phyloP scores from a whole-genome alignment of 35 echinoderm and acorn worm species.

The Apostichopus californicus region DNA sequence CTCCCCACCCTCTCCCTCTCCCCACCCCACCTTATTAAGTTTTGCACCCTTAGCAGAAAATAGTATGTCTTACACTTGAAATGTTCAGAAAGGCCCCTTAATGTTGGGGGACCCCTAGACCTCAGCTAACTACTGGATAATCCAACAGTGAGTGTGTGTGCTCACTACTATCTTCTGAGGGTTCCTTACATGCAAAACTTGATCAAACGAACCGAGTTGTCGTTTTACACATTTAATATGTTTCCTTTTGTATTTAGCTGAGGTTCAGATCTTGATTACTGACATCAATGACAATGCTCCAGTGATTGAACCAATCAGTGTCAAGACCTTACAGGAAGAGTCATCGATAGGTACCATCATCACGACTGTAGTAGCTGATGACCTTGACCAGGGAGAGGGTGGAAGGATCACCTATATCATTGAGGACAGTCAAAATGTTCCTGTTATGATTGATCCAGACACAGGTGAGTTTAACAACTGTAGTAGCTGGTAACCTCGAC shows the following conservation, averaged over 20 bases:
- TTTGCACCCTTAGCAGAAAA: no score
- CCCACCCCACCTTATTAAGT: no score
- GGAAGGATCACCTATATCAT: conserved; percentile 71
- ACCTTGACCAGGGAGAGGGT: conserved; percentile 70
- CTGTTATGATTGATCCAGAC: conserved; percentile 68
- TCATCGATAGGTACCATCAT: conserved; percentile 63
- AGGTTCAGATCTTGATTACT: conserved; percentile 25
- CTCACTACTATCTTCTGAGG: no score
- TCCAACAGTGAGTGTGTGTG: no score
- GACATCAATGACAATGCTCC: conserved; percentile 57
- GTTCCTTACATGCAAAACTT: no score
- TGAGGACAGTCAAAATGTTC: neutral
- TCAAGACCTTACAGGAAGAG: conserved; percentile 56
- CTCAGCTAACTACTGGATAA: neutral
- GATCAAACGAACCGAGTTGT: no score
- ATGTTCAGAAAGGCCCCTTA: no score
- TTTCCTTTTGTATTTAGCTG: conserved; percentile 13
- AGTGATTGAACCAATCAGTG: conserved; percentile 1
- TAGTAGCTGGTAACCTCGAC: conserved; percentile 76
- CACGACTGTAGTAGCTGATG: conserved; percentile 69
- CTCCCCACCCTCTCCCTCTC: no score
- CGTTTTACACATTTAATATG: neutral
- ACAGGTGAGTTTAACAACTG: conserved; percentile 68
- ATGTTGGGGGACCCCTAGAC: no score
- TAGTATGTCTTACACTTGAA: no score